phyloP scores from a whole-genome alignment of 2,113 vertebrate genomes.

The Corythornis madagascariensis region DNA sequence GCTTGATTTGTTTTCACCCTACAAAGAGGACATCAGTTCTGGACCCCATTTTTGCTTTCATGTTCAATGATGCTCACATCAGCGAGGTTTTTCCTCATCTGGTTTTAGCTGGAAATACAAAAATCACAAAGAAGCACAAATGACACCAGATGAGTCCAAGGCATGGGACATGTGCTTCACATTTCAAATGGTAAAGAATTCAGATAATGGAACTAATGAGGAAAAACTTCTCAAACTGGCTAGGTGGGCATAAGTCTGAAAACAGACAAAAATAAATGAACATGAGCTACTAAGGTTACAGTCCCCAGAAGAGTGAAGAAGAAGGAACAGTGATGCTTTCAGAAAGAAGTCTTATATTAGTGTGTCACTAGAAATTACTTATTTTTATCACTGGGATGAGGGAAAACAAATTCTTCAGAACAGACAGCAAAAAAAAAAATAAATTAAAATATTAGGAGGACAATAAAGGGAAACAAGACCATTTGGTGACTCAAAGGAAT shows the following conservation, averaged over 20 bases:
- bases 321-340: not conserved
- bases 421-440: not conserved
- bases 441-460: not conserved
- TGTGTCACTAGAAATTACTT: not conserved
- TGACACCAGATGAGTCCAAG: not conserved
- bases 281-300: not conserved
- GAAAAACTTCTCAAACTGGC: not conserved
- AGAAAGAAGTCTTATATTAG: not conserved
- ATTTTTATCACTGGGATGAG: not conserved
- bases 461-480: not conserved
- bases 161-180: not conserved
- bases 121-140: not conserved
- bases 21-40: not conserved
- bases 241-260: not conserved
- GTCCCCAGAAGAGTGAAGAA: not conserved
- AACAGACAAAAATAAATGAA: not conserved
- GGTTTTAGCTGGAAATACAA: not conserved
- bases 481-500: not conserved
- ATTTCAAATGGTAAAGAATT: not conserved
- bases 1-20: not conserved
- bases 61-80: not conserved
- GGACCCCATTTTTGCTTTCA: not conserved
- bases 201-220: not conserved
- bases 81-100: not conserved
- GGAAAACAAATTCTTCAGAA: not conserved